Evolutionary conservation across 2,113 vertebrate species (phyloP), one percentile per base, ranked within the genome.

Genomic region (Scopus umbretta): DNA sequence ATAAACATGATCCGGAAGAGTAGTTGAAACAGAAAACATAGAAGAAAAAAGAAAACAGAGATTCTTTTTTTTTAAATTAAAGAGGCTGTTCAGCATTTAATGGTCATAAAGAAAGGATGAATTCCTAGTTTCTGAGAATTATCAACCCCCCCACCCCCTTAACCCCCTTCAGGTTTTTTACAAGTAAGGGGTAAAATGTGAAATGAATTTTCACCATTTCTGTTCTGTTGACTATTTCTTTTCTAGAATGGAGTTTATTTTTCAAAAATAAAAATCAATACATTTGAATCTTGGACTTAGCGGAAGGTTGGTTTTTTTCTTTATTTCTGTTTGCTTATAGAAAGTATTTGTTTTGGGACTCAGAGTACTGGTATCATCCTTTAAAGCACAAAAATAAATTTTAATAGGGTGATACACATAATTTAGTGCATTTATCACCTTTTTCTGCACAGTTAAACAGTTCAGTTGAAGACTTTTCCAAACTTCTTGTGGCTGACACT

Each of bases 91-190:
- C 17, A 32, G 8, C n/a, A 53, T 53, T 53, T 43, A 73, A 27
- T 1, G 1, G 6, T 56, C 3, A 50, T 40, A 47, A 32, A 65
- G 62, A 74, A 55, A 38, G 0, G 2, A 30, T 10, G 6, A 63
- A 62, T 45, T 67, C 17, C 5, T 74, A 42, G 20, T 42, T 17
- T 14, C n/a, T 75, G 88, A 62, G 26, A 63, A 59, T 50, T 42
- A 53, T n/a, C n/a, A n/a, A n/a, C n/a, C n/a, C n/a, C n/a, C n/a
- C n/a, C n/a, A n/a, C n/a, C n/a, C n/a, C n/a, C n/a, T n/a, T n/a
- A n/a, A n/a, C n/a, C n/a, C n/a, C n/a, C n/a, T n/a, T 70, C 0
- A n/a, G n/a, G 50, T 26, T 78, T 47, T 79, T 76, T 55, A 18
- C 6, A 67, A 29, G 50, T 59, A 27, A 68, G 32, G 40, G 72